These are phyloP conservation scores for Delphinus delphis DNA, from an alignment of 2,113 vertebrate species.

Conservation along the genomic window DNA sequence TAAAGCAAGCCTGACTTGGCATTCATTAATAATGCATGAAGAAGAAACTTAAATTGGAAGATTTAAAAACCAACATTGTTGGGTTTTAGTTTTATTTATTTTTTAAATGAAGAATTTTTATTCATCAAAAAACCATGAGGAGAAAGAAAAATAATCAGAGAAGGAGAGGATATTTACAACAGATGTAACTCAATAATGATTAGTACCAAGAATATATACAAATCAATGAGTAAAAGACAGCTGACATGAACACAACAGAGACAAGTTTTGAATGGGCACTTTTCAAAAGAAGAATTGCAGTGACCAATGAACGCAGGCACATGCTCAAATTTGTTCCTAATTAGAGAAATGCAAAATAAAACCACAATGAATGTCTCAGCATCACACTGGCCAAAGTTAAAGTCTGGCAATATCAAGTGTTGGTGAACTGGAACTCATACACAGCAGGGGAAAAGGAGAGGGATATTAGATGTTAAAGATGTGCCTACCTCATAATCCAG, in stretches of 20 bases:
- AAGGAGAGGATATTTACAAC: background rate
- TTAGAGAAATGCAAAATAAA: background rate
- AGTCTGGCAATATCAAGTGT: background rate
- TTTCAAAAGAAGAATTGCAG: background rate
- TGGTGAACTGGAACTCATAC: background rate
- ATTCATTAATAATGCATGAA: constrained; percentile 36
- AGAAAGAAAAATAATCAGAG: background rate
- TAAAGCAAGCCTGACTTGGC: constrained; percentile 17
- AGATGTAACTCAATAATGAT: background rate
- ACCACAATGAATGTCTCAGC: background rate
- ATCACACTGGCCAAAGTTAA: background rate
- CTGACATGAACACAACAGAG: background rate
- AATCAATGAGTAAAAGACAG: background rate
- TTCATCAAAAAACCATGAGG: background rate
- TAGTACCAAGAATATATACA: background rate
- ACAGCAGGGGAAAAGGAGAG: rapidly evolving
- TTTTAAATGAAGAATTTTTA: background rate
- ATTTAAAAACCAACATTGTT: background rate
- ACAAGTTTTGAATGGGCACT: background rate
- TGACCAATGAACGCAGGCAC: background rate
- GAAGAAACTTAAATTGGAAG: background rate
- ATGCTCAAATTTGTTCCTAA: background rate
- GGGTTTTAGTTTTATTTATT: background rate
- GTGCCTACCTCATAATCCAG: background rate
- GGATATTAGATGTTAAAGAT: background rate